Evolutionary conservation across 2,113 vertebrate species (phyloP), one percentile per base, ranked within the genome.

Genomic region (Corythoichthys intestinalis): DNA sequence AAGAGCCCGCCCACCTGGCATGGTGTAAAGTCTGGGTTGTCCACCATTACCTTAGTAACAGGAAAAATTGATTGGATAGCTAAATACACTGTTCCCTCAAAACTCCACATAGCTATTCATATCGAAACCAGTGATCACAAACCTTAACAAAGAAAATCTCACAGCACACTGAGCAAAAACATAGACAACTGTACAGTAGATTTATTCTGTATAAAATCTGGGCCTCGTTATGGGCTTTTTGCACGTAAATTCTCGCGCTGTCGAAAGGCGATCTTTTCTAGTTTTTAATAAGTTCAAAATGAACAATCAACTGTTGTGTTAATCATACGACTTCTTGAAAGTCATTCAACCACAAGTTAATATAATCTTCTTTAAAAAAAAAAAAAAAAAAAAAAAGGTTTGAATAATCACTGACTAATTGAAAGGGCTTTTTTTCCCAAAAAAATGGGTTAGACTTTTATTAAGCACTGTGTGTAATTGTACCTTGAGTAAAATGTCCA

Each of bases 1-100:
- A 99, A 99, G 67, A 99, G 97, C 59, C 96, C 96, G 15, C 97
- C 97, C 44, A 99, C 96, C 87, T 98, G 97, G 2, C 96, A 98
- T 0, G 96, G 97, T 41, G 96, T 98, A 67, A 98, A 98, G 86
- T 98, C 96, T 2, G 96, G 94, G 83, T 97, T 98, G 85, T 99
- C 96, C 83, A 98, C 96, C 97, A 99, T 99, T 12, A 99, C 94
- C 97, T 99, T 75, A 49, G 53, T 35, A 75, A 79, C 2, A 37
- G 76, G 12, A 62, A 28, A 64, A 5, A 65, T 58, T 15, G 14
- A 13, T 46, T 37, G 4, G 2, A 57, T 28, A 75, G 52, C 4
- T 17, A n/a, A 58, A 28, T 15, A 50, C 4, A 46, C n/a, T 62
- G n/a, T 44, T 44, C 4, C 17, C 3, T 44, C 3, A 41, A 41